Percentiles rank a stretch among this genome's conserved stretches.
phyloP scores from a whole-genome alignment of 2,113 vertebrate genomes.

The Atractosteus spatula region DNA sequence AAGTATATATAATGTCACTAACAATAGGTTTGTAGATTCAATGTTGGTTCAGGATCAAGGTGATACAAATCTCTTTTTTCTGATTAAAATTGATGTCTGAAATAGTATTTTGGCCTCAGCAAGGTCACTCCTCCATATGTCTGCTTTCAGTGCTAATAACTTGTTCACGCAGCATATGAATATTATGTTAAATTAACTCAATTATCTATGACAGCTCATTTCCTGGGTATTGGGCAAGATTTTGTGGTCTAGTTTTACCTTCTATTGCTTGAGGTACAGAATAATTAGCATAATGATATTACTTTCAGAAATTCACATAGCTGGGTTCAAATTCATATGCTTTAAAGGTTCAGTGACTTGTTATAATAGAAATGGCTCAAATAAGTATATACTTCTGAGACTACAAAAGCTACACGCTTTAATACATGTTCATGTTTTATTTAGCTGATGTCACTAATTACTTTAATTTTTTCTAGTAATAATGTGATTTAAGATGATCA shows the following conservation, averaged over 20 bases:
- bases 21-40: neutral
- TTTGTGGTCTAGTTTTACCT: conserved; percentile 33
- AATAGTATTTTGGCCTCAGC: conserved; percentile 22
- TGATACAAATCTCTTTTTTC: neutral
- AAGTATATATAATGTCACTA: neutral
- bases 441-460: no score
- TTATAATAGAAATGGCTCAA: no score
- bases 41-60: neutral
- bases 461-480: no score
- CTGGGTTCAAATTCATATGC: no score
- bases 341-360: no score
- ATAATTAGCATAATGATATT: conserved; percentile 22
- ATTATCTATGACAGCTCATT: conserved; percentile 66
- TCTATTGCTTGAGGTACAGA: conserved; percentile 16
- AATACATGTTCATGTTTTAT: no score
- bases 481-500: no score
- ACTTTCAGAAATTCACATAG: conserved; percentile 4
- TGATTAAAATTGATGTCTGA: neutral
- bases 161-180: conserved; percentile 42
- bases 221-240: conserved; percentile 49
- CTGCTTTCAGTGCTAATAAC: conserved; percentile 56
- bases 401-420: no score
- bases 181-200: conserved; percentile 50
- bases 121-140: conserved; percentile 56
- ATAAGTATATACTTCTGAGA: no score